A percentile compares a stretch with the other conserved stretches of the same genome.
These are phyloP conservation scores for Nezara viridula DNA, from an alignment of 2,888 invertebrate species.

Conservation along the genomic window DNA sequence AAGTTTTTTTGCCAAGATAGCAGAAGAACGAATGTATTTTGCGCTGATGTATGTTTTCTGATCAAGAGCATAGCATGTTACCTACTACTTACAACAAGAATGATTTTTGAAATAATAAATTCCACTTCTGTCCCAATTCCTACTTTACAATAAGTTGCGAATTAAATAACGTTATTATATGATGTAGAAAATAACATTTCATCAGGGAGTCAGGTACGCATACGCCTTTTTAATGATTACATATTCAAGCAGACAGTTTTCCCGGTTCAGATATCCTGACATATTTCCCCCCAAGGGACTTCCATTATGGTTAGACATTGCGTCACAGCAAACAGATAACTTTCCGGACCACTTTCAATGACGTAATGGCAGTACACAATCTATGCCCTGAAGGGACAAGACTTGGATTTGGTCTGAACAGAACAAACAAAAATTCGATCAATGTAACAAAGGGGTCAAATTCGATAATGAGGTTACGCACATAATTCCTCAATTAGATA, in stretches of 20 bases:
- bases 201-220: too few species aligned
- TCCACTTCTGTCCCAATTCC: too few species aligned
- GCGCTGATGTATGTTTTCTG: too few species aligned
- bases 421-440: neutral
- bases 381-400: neutral
- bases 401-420: neutral
- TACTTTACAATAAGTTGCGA: too few species aligned
- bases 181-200: too few species aligned
- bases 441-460: neutral
- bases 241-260: neutral
- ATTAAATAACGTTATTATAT: too few species aligned
- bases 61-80: too few species aligned
- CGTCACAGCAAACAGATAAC: neutral
- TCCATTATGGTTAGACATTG: neutral
- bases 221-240: neutral
- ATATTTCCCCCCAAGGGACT: neutral
- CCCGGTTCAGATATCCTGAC: neutral
- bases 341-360: neutral
- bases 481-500: neutral
- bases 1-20: too few species aligned
- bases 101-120: too few species aligned
- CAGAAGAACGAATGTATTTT: too few species aligned
- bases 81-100: too few species aligned
- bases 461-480: neutral
- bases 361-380: slow-evolving; percentile 3